Conservation (phyloP, 2,113 vertebrate genomes). For the Pygoscelis adeliae region DNA sequence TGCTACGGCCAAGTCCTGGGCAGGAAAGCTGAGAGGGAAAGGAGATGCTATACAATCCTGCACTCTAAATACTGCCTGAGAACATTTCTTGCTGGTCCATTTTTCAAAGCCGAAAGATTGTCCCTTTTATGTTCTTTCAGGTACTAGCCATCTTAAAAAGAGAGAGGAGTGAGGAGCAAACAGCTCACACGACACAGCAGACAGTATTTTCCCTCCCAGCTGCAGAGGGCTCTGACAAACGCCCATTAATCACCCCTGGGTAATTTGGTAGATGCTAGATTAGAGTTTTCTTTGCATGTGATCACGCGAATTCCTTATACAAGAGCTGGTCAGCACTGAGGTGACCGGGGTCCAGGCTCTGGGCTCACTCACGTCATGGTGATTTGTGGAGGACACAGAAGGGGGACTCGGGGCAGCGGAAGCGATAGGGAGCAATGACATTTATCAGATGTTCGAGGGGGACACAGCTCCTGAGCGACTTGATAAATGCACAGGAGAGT, state of each 20-base stretch:
- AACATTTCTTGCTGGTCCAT: not conserved
- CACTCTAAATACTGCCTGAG: not conserved
- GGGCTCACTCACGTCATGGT: fast-evolving
- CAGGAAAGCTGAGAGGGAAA: not conserved
- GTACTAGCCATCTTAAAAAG: not conserved
- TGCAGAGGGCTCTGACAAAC: not conserved
- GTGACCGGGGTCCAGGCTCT: not conserved
- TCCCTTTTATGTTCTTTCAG: not conserved
- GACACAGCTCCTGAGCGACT: not conserved
- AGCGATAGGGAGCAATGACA: fast-evolving
- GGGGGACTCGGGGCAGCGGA: fast-evolving
- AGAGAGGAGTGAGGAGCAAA: not conserved
- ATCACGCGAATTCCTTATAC: not conserved
- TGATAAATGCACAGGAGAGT: not conserved
- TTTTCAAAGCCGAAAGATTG: not conserved
- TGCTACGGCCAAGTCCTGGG: not conserved
- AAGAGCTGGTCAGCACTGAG: not conserved
- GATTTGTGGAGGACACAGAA: not conserved
- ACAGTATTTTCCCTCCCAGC: not conserved
- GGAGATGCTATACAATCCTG: not conserved
- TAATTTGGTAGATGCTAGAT: not conserved
- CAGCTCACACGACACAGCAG: not conserved
- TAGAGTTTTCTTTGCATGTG: not conserved
- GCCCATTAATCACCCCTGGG: not conserved
- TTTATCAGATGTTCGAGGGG: not conserved